Percentiles rank a stretch among this genome's conserved stretches.
These are phyloP conservation scores for Amniataba percoides DNA, from an alignment of 2,797 vertebrate species.

Conservation along the genomic window DNA sequence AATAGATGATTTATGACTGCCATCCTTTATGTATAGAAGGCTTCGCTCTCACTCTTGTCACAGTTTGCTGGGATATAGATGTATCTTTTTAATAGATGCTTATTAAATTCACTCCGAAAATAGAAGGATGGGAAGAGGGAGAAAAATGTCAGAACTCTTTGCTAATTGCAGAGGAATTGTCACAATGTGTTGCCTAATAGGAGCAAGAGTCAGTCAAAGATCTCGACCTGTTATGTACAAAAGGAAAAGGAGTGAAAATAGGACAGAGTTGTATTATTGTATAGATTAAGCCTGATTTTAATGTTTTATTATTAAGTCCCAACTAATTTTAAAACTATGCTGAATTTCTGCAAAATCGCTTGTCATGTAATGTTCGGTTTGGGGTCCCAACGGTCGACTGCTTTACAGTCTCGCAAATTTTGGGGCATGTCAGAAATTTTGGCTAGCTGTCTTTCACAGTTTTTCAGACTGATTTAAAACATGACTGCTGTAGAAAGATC, in stretches of 20 bases:
- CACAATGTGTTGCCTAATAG: background rate
- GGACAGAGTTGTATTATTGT: background rate
- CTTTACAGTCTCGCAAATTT: background rate
- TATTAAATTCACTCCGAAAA: constrained; percentile 25
- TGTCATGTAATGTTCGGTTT: background rate
- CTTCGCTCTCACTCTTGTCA: constrained; percentile 20
- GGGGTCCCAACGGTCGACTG: no score
- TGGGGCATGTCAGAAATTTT: background rate
- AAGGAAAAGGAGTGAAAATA: background rate
- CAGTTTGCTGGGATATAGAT: constrained; percentile 28
- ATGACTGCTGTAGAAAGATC: background rate
- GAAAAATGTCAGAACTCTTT: constrained; percentile 7
- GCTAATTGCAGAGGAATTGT: background rate
- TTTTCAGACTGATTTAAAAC: background rate
- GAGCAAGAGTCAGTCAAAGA: background rate
- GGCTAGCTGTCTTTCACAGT: background rate
- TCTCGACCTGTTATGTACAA: background rate
- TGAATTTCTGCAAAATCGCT: background rate
- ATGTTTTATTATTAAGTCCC: background rate
- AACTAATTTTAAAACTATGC: background rate
- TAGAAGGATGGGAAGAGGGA: background rate
- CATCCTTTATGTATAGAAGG: constrained; percentile 32
- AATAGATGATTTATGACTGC: constrained; percentile 49
- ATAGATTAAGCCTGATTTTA: background rate
- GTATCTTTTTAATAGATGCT: constrained; percentile 28